Evolutionary conservation across 2,797 vertebrate genomes (phyloP), one percentile per base, ranked within the genome.

Genomic region (Notoglanidium macrostoma): DNA sequence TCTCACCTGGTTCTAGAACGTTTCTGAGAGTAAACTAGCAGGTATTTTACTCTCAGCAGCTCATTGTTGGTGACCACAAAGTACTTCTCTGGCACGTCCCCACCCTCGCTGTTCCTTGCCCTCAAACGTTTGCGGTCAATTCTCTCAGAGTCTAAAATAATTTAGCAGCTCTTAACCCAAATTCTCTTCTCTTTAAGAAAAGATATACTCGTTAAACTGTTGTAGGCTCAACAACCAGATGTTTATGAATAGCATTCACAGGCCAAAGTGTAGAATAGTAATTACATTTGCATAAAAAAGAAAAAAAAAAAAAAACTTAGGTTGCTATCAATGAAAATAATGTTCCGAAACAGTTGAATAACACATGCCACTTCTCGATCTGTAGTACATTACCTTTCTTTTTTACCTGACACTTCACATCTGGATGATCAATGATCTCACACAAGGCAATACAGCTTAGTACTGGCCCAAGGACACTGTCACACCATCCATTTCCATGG

Each of bases 11-110:
- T 91, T 65, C 95, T 94, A 77, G 96, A 95, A 78, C 94, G 97
- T 90, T 96, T 97, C 94, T 98, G 97, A 8, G 98, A 97, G 93
- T 99, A 99, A 12, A 99, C 96, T 12, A 99, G 94, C 89, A 99
- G 94, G 93, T 98, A 99, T 92, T 97, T 99, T 88, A 99, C 97
- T 88, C 98, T 94, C 88, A 99, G 91, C 84, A 99, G 96, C 94
- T 99, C 96, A 90, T 99, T 99, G 92, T 99, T 99, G 91, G 98
- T 99, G 90, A 99, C 98, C 44, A 99, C 96, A 2, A 99, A 99
- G 93, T 99, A 99, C 84, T 98, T 99, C 90, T 98, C 97, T 0
- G 98, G 98, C 6, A 99, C 95, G 0, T 99, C 98, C 0, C 98
- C 98, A 23, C 97, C 98, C 94, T 99, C 98, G 0, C 98, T 99